Evolutionary conservation across 2,888 invertebrate genomes (phyloP).

Genomic region (Diadegma fenestrale): DNA sequence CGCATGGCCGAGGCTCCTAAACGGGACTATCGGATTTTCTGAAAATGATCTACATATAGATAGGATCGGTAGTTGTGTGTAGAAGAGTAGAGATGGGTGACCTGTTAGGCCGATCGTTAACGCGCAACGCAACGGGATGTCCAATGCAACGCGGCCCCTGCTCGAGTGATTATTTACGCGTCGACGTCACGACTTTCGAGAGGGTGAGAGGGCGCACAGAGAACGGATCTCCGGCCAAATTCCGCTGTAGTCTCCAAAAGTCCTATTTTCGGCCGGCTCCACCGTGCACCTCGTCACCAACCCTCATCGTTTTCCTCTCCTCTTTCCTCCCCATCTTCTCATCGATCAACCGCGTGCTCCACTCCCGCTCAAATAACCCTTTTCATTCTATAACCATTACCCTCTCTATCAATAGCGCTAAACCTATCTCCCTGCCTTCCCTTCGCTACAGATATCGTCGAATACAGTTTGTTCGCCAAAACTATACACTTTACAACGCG

Average conservation of each 20-base stretch:
- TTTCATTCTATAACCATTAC: constrained; percentile 63
- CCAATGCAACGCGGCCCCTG: constrained; percentile 21
- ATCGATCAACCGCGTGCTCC: constrained; percentile 38
- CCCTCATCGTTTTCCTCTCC: constrained; percentile 50
- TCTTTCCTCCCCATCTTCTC: constrained; percentile 27
- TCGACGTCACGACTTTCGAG: constrained; percentile 68
- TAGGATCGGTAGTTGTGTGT: background rate
- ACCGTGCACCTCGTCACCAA: constrained; percentile 13
- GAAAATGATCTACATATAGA: background rate
- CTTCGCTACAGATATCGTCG: background rate
- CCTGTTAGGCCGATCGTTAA: constrained; percentile 70
- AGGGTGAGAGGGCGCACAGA: background rate
- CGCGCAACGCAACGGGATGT: constrained; percentile 59
- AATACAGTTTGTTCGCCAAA: background rate
- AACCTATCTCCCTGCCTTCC: background rate
- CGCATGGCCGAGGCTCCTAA: constrained; percentile 48
- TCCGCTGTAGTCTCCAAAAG: constrained; percentile 17
- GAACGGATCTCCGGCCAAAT: constrained; percentile 1
- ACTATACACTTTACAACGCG: constrained; percentile 33
- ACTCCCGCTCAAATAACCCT: constrained; percentile 62
- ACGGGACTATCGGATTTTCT: constrained; percentile 42
- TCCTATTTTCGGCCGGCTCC: constrained; percentile 48
- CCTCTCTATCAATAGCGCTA: constrained; percentile 45
- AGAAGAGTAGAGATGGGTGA: constrained; percentile 18
- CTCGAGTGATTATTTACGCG: constrained; percentile 76